Evolutionary conservation across 1,140 invertebrate genomes (phyloP).

Genomic region (Epicauta chinensis): DNA sequence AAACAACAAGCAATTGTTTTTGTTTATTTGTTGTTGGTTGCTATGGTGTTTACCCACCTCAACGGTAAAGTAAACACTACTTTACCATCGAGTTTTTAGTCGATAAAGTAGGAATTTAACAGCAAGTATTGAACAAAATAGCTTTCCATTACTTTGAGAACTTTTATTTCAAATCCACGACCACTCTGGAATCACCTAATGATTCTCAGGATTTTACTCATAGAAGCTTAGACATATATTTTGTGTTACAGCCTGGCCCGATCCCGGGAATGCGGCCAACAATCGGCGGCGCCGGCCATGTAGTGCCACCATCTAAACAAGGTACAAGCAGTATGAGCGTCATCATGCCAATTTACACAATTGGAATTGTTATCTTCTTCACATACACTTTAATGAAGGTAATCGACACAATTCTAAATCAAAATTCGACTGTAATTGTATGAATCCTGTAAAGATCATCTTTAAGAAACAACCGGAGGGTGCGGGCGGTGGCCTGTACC

Average conservation of each 20-base stretch:
- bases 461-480: conserved; percentile 57
- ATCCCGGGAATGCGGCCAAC: conserved; percentile 79
- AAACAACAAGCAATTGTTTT: no score
- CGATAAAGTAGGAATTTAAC: no score
- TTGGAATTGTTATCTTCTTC: conserved; percentile 88
- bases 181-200: no score
- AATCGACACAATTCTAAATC: conserved; percentile 31
- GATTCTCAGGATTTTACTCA: no score
- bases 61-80: no score
- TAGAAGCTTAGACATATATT: no score
- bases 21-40: no score
- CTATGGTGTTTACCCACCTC: no score
- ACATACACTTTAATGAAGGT: conserved; percentile 93
- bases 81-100: no score
- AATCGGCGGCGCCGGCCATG: conserved; percentile 73
- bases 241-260: conserved; percentile 65
- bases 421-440: not conserved
- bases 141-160: no score
- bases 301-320: conserved; percentile 62
- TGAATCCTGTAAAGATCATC: conserved; percentile 51
- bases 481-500: conserved; percentile 46
- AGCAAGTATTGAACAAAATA: no score
- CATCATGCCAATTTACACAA: conserved; percentile 94
- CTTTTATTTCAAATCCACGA: no score
- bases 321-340: conserved; percentile 73